phyloP scores from a whole-genome alignment of 2,113 vertebrate species.

The Procavia capensis region DNA sequence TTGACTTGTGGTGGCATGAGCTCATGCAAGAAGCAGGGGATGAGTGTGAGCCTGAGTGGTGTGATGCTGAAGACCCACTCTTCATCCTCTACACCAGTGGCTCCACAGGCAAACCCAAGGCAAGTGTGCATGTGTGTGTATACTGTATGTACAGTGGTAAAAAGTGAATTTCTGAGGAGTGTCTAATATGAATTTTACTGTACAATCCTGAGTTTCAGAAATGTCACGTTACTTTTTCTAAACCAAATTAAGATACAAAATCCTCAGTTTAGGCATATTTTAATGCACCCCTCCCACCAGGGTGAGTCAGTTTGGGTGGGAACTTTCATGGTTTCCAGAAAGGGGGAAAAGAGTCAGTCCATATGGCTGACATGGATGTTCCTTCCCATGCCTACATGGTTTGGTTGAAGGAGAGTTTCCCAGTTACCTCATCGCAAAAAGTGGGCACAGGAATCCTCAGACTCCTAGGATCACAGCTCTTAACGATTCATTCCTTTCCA shows the following conservation, averaged over 20 bases:
- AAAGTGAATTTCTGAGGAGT: not conserved
- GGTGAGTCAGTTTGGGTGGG: not conserved
- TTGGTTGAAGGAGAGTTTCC: slow-evolving; percentile 26
- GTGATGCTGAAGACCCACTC: slow-evolving; percentile 94
- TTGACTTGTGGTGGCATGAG: slow-evolving; percentile 95
- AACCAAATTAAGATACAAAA: slow-evolving; percentile 49
- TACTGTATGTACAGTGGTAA: not conserved
- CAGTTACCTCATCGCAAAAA: slow-evolving; percentile 3
- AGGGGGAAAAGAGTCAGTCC: not conserved
- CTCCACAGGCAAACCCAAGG: slow-evolving; percentile 98
- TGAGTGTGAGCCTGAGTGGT: slow-evolving; percentile 97
- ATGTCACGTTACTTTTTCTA: slow-evolving; percentile 36
- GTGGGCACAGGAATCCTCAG: not conserved
- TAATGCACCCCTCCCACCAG: not conserved
- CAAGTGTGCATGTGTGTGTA: slow-evolving; percentile 67
- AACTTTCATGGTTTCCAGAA: slow-evolving; percentile 14
- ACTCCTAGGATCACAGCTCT: not conserved
- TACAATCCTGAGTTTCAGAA: slow-evolving; percentile 25
- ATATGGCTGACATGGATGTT: not conserved
- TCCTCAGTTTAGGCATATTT: not conserved
- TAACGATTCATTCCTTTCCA: not conserved
- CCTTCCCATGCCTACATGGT: not conserved
- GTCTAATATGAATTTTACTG: slow-evolving; percentile 21
- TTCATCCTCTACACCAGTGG: slow-evolving; percentile 99
- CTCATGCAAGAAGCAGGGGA: slow-evolving; percentile 88